Evolutionary conservation across 2,888 invertebrate species (phyloP).

Genomic region (Cephus nigrinus): DNA sequence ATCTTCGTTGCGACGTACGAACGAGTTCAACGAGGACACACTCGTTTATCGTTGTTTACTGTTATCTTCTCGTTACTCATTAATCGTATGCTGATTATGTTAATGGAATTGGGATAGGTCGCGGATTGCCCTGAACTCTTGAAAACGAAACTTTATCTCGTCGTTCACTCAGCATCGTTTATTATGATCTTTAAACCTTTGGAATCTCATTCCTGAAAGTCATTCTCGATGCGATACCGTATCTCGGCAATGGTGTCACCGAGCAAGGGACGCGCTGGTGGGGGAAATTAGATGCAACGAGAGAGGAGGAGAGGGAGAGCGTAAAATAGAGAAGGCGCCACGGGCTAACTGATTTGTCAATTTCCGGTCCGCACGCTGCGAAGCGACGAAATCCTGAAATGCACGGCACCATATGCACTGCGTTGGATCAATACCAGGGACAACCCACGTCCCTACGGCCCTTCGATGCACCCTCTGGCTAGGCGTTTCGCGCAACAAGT

Average conservation of each 20-base stretch:
- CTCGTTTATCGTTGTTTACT: neutral
- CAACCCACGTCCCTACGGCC: conserved; percentile 27
- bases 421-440: conserved; percentile 43
- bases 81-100: neutral
- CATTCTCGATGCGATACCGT: neutral
- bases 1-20: neutral
- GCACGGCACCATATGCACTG: conserved; percentile 25
- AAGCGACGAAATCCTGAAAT: conserved; percentile 9
- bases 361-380: conserved; percentile 12
- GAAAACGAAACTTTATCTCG: neutral
- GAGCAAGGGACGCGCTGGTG: neutral
- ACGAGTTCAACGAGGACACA: neutral
- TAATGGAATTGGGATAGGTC: conserved; percentile 16
- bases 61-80: neutral
- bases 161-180: neutral
- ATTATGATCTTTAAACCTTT: neutral
- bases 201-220: neutral
- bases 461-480: conserved; percentile 29
- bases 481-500: conserved; percentile 43
- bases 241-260: neutral
- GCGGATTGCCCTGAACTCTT: neutral
- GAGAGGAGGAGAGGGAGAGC: neutral
- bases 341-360: conserved; percentile 2
- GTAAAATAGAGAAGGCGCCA: neutral
- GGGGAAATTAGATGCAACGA: neutral